These are phyloP conservation scores for Apostichopus leukothele DNA, from an alignment of 53 echinoderm and acorn worm genomes.

Conservation along the genomic window DNA sequence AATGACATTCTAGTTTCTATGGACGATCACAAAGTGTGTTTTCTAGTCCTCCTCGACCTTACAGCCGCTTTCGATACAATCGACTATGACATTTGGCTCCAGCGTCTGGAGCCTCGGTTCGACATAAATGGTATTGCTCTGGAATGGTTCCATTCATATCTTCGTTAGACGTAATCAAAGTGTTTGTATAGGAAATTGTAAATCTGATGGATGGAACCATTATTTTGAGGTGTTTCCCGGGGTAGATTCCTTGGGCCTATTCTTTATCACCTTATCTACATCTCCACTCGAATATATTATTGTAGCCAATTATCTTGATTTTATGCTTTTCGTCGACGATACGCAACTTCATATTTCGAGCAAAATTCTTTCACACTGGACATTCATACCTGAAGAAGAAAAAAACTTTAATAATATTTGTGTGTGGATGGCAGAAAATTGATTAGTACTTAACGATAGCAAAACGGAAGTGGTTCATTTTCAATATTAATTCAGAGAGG, in stretches of 20 bases:
- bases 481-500: not conserved
- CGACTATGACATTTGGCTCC: slow-evolving; percentile 1
- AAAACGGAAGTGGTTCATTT: slow-evolving; percentile 30
- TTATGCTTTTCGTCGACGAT: slow-evolving; percentile 1
- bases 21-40: slow-evolving; percentile 17
- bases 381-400: not conserved
- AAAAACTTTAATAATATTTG: slow-evolving; percentile 1
- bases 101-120: not conserved
- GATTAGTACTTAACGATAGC: not conserved
- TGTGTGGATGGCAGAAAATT: slow-evolving; percentile 12
- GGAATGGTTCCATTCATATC: not conserved
- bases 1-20: not conserved
- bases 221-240: slow-evolving; percentile 48
- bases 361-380: not conserved
- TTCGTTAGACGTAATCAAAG: not conserved
- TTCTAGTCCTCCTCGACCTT: not conserved
- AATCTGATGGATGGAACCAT: not conserved
- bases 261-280: slow-evolving; percentile 45
- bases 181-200: slow-evolving; percentile 13
- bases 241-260: slow-evolving; percentile 38
- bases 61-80: slow-evolving; percentile 24
- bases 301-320: not conserved
- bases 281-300: slow-evolving; percentile 33
- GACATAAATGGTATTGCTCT: not conserved
- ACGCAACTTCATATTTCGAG: not conserved